Evolutionary conservation across 1,140 invertebrate species (phyloP), one percentile per base, ranked within the genome.

Genomic region (Temnothorax longispinosus): DNA sequence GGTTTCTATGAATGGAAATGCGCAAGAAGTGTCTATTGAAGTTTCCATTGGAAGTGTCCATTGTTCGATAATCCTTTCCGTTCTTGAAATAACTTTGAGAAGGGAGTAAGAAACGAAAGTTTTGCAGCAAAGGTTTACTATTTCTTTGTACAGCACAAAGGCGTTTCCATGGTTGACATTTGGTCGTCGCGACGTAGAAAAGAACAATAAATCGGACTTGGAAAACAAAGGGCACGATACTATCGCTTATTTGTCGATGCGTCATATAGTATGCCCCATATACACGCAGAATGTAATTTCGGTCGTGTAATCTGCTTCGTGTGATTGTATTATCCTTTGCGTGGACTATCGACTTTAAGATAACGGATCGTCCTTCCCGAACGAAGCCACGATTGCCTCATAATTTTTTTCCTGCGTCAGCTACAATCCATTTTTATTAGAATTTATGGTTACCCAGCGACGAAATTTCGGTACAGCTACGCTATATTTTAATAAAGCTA

Each of bases 291-390:
- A 7, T 11, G 13, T 80, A 58, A 71, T 81, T 69, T 35, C 44
- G 6, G 1, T 18, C 38, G 21, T 18, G 13, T 81, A 69, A 69
- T 81, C 77, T 69, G 35, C 35, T 50, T 38, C 47, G 50, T 44
- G n/a, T 47, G 64, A 56, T 71, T 35, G 47, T 27, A 41, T 80
- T 67, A 67, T 69, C 64, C 50, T 71, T 81, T 32, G 41, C 38
- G 52, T 56, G 15, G 50, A 47, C 78, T 81, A 81, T 81, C 78
- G 47, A 56, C 64, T 81, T 81, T 71, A 58, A 71, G 35, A 38
- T 71, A 56, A 41, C 21, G 13, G 50, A 32, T 60, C 27, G 0
- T 27, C 27, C 27, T 10, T n/a, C 2, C 7, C 35, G 65, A 71
- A 54, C 18, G 32, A 35, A 10, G 35, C 50, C 13, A n/a, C 6